A percentile compares a stretch with the other conserved stretches of the same genome.
These are phyloP conservation scores for Eremobia ochroleuca DNA, from an alignment of 2,888 invertebrate species.

Conservation along the genomic window DNA sequence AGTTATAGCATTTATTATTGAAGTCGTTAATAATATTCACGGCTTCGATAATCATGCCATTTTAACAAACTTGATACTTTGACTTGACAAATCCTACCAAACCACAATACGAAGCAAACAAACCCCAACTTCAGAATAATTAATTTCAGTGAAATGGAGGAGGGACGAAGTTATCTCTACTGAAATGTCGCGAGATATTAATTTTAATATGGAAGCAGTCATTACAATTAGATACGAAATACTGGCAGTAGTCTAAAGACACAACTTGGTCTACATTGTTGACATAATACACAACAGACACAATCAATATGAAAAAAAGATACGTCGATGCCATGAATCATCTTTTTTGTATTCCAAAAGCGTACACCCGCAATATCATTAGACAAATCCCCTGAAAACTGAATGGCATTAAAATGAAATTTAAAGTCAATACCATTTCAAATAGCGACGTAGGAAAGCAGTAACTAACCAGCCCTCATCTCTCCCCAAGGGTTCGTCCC, in stretches of 20 bases:
- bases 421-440: constrained; percentile 69
- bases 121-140: constrained; percentile 31
- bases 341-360: constrained; percentile 41
- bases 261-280: not conserved
- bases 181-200: not conserved
- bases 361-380: constrained; percentile 41
- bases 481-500: constrained; percentile 86
- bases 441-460: constrained; percentile 73
- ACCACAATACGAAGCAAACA: constrained; percentile 23
- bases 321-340: constrained; percentile 27
- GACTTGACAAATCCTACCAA: constrained; percentile 28
- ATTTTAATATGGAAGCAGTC: constrained; percentile 5
- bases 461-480: constrained; percentile 75
- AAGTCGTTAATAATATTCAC: constrained; percentile 14
- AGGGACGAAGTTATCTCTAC: not conserved
- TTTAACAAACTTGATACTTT: constrained; percentile 36
- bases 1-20: constrained; percentile 11
- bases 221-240: constrained; percentile 7
- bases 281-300: not conserved
- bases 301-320: constrained; percentile 20
- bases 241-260: constrained; percentile 4
- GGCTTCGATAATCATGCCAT: constrained; percentile 30
- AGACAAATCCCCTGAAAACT: constrained; percentile 50
- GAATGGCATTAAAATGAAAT: constrained; percentile 57
- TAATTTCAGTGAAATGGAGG: constrained; percentile 12